Evolutionary conservation across 2,113 vertebrate species (phyloP), one percentile per base, ranked within the genome.

Genomic region (Pangasianodon gigas): DNA sequence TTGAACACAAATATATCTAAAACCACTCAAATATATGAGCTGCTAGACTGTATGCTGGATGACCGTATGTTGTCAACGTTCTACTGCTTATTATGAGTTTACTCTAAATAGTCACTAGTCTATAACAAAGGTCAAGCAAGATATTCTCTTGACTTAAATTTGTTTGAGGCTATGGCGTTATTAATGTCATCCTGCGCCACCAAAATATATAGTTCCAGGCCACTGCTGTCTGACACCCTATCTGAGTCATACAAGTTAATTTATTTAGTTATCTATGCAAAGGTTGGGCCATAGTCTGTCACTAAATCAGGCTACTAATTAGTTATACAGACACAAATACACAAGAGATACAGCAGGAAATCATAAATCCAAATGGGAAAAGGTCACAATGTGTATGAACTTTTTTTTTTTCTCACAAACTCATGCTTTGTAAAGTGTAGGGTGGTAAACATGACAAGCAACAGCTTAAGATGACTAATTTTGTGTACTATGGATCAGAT

Each of bases 271-370:
- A 6, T 77, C 74, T 46, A 6, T 29, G 24, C 9, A 80, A 80
- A 51, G 24, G 10, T 80, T 48, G 11, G 24, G 11, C 4, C 24
- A 29, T 58, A 75, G 62, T 82, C 89, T 92, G 93, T 89, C 32
- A 84, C 85, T n/a, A 10, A 41, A 0, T 11, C 84, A 16, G 79
- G 29, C 82, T 84, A 52, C 0, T 77, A 77, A 46, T 46, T 77
- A 11, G 41, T 75, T 75, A 24, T 46, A 14, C 75, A 84, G 81
- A 58, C 14, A 24, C 1, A 44, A 21, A 44, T 60, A 6, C 82
- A 84, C n/a, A 4, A 84, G 32, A 14, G 82, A 44, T 44, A 51
- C 54, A 84, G 21, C n/a, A 58, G 41, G 82, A 41, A 84, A 62
- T 58, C 52, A 19, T 29, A 24, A 65, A 21, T 60, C 58, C 41